Conservation (phyloP, 1,140 invertebrate species). For the Ericerus pela region DNA sequence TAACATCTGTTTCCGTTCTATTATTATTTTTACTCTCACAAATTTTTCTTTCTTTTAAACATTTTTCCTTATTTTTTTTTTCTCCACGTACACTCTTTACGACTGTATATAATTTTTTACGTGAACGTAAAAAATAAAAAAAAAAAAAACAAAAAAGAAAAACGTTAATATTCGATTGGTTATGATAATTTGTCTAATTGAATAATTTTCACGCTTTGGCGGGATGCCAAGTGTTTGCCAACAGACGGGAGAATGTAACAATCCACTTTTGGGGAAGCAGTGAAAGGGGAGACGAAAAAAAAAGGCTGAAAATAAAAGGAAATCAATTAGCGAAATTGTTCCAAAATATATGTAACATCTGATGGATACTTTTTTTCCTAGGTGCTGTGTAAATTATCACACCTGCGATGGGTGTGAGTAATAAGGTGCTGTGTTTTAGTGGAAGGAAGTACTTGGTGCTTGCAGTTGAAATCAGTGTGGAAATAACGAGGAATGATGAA, state of each 20-base stretch:
- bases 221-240: neutral
- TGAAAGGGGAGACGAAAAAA: neutral
- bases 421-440: too few species aligned
- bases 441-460: too few species aligned
- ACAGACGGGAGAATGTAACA: neutral
- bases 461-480: too few species aligned
- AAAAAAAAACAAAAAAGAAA: too few species aligned
- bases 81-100: too few species aligned
- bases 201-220: constrained; percentile 1
- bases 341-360: neutral
- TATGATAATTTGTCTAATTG: neutral
- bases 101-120: too few species aligned
- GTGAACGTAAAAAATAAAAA: too few species aligned
- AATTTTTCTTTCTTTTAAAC: too few species aligned
- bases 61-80: too few species aligned
- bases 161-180: constrained; percentile 3
- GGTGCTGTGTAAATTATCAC: neutral
- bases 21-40: neutral
- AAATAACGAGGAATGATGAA: too few species aligned
- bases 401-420: too few species aligned
- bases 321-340: neutral
- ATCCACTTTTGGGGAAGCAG: neutral
- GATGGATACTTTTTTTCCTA: neutral
- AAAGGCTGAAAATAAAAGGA: neutral
- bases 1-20: constrained; percentile 10